These are phyloP conservation scores for Stigmatopora nigra DNA, from an alignment of 2,113 vertebrate genomes.

Conservation along the genomic window DNA sequence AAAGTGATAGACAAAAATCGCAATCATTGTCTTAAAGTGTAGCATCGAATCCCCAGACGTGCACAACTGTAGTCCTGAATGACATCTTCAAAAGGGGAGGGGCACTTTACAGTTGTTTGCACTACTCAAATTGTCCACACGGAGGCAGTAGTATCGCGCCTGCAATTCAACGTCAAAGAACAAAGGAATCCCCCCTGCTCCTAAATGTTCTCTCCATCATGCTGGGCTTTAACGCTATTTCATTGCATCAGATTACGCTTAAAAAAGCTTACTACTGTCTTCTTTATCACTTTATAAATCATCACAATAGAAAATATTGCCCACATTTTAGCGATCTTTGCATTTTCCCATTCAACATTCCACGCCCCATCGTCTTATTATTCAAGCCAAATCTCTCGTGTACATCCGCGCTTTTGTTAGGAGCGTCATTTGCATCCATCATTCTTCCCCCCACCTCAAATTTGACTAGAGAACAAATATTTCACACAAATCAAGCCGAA, in stretches of 20 bases:
- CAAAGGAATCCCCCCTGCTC: constrained; percentile 57
- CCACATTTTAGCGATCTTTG: not conserved
- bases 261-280: not conserved
- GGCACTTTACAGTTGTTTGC: constrained; percentile 32
- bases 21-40: too few species aligned
- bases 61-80: not conserved
- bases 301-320: not conserved
- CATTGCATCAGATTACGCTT: not conserved
- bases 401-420: constrained; percentile 52
- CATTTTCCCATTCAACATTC: not conserved
- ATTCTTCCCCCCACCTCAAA: constrained; percentile 37
- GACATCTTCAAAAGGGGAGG: not conserved
- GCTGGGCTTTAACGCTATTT: not conserved
- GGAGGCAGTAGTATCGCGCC: constrained; percentile 51
- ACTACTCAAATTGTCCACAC: constrained; percentile 6
- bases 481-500: not conserved
- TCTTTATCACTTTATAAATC: not conserved
- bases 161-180: constrained; percentile 34
- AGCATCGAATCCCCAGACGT: too few species aligned
- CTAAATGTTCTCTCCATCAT: constrained; percentile 8
- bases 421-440: constrained; percentile 57
- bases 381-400: not conserved
- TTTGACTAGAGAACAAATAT: constrained; percentile 34
- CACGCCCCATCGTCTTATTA: not conserved
- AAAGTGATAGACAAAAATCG: too few species aligned